Evolutionary conservation across 2,888 invertebrate species (phyloP).

Genomic region (Parnassius smintheus): DNA sequence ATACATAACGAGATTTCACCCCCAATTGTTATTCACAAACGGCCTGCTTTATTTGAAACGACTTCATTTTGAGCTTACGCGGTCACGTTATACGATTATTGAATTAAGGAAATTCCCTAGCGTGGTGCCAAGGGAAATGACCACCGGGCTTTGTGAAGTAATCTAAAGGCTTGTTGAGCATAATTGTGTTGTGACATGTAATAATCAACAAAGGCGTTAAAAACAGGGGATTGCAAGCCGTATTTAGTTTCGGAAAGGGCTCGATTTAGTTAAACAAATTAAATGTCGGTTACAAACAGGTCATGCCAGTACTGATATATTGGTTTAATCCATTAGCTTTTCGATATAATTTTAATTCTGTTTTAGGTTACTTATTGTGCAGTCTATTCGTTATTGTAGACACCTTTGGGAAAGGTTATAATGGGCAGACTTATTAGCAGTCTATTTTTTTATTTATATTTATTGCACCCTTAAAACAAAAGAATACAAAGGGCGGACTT

Average conservation of each 20-base stretch:
- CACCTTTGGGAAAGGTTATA: too few relatives aligned
- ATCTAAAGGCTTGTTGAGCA: slow-evolving; percentile 25
- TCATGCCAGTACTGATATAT: neutral
- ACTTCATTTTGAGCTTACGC: slow-evolving; percentile 27
- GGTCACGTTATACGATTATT: slow-evolving; percentile 32
- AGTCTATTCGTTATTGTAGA: too few relatives aligned
- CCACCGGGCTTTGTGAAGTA: slow-evolving; percentile 22
- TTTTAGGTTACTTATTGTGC: too few relatives aligned
- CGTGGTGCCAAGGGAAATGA: slow-evolving; percentile 29
- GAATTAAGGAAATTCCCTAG: slow-evolving; percentile 33
- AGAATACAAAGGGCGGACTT: too few relatives aligned
- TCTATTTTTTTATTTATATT: too few relatives aligned
- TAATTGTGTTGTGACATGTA: slow-evolving; percentile 30
- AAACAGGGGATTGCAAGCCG: slow-evolving; percentile 6
- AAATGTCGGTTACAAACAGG: neutral
- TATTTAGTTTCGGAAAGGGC: neutral
- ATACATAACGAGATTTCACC: neutral
- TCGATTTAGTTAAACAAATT: slow-evolving; percentile 10
- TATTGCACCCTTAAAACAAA: too few relatives aligned
- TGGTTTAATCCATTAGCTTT: slow-evolving; percentile 2
- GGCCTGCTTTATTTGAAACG: slow-evolving; percentile 17
- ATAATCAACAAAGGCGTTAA: slow-evolving; percentile 3
- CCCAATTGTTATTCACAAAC: slow-evolving; percentile 6
- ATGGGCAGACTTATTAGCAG: too few relatives aligned
- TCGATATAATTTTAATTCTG: neutral